Percentiles rank a stretch among this genome's conserved stretches.
Conservation (phyloP, 2,797 vertebrate genomes). For the Hydrocynus forskahlii region DNA sequence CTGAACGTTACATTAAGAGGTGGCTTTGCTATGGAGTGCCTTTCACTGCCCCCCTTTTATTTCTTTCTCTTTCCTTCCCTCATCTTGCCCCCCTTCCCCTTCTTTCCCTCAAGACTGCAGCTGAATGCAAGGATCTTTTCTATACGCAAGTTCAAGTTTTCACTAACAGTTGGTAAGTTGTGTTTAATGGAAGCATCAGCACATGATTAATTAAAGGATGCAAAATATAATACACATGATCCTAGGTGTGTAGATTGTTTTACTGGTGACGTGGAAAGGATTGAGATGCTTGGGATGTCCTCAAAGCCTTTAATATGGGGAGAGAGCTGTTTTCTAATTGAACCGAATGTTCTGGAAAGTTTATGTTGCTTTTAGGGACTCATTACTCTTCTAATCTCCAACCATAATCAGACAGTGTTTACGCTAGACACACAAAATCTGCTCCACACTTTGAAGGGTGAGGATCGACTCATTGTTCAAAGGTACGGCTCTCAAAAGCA, state of each 20-base stretch:
- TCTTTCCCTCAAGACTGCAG: slow-evolving; percentile 8
- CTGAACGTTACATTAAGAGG: slow-evolving; percentile 34
- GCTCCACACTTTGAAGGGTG: slow-evolving; percentile 57
- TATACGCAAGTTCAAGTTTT: slow-evolving; percentile 23
- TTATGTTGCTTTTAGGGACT: slow-evolving; percentile 72
- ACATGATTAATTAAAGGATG: slow-evolving; percentile 6
- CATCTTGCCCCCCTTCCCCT: background rate
- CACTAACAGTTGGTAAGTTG: slow-evolving; percentile 20
- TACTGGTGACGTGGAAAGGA: slow-evolving; percentile 29
- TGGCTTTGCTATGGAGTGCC: slow-evolving; percentile 33
- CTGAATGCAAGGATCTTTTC: slow-evolving; percentile 22
- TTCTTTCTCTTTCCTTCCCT: slow-evolving; percentile 14
- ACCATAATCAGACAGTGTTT: slow-evolving; percentile 70
- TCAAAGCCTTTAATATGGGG: slow-evolving; percentile 54
- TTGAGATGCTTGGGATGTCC: slow-evolving; percentile 51
- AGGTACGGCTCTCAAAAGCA: slow-evolving; percentile 56
- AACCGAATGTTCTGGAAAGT: slow-evolving; percentile 57
- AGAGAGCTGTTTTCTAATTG: slow-evolving; percentile 49
- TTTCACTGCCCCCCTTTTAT: background rate
- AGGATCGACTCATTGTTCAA: slow-evolving; percentile 61
- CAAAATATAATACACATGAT: slow-evolving; percentile 17
- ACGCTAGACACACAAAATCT: slow-evolving; percentile 70
- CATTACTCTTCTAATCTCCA: slow-evolving; percentile 66
- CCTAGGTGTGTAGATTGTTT: slow-evolving; percentile 30
- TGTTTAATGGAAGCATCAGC: slow-evolving; percentile 5